Conservation (phyloP, 2,113 vertebrate species). For the Brachyhypopomus gauderio region DNA sequence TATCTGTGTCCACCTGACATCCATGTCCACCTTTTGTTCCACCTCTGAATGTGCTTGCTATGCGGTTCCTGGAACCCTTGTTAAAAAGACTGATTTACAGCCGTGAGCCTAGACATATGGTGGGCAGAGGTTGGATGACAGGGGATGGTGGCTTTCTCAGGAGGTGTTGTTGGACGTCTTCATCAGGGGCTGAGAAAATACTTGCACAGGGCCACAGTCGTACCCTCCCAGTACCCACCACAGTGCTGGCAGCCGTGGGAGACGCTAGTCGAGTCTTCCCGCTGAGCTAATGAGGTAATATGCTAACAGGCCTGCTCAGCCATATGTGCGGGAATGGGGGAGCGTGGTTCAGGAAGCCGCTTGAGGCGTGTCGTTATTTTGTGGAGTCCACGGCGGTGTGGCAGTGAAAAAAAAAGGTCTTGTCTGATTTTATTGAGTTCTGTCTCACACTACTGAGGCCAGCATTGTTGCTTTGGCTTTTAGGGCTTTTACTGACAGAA, state of each 20-base stretch:
- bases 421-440: constrained; percentile 7
- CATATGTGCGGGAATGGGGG: constrained; percentile 22
- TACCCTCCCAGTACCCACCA: constrained; percentile 21
- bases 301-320: constrained; percentile 25
- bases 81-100: constrained; percentile 40
- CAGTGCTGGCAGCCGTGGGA: constrained; percentile 39
- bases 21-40: background rate
- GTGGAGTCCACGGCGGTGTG: constrained; percentile 20
- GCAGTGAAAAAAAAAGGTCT: background rate
- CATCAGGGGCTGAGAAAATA: constrained; percentile 56
- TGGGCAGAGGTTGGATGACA: constrained; percentile 51
- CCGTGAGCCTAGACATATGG: constrained; percentile 47
- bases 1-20: background rate
- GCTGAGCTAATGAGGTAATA: constrained; percentile 32
- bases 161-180: constrained; percentile 51
- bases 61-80: constrained; percentile 19
- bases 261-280: constrained; percentile 10
- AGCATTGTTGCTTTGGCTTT: constrained; percentile 10
- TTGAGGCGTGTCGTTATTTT: constrained; percentile 36
- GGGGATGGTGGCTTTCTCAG: constrained; percentile 20
- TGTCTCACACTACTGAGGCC: background rate
- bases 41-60: constrained; percentile 13
- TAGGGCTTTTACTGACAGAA: constrained; percentile 21
- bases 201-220: constrained; percentile 15
- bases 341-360: constrained; percentile 5